Conservation (phyloP, 2,888 invertebrate species). For the Drosophila melanocephala region DNA sequence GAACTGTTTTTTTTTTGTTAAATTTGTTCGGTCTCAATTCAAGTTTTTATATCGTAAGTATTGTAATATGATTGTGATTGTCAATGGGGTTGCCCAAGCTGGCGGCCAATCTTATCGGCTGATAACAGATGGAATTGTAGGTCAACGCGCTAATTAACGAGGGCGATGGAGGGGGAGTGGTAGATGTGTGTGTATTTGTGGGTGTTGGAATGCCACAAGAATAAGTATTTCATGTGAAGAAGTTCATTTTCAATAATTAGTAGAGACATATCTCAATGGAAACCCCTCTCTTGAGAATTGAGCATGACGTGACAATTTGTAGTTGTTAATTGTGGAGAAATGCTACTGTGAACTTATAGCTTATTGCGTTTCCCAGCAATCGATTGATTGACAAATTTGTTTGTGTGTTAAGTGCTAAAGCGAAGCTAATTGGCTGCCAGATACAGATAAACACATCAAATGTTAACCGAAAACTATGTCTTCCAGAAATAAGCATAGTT, state of each 20-base stretch:
- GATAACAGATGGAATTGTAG: slow-evolving; percentile 53
- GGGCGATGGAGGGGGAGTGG: background rate
- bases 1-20: slow-evolving; percentile 20
- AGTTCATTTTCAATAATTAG: slow-evolving; percentile 21
- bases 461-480: background rate
- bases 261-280: background rate
- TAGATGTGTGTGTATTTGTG: background rate
- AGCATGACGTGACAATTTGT: slow-evolving; percentile 20
- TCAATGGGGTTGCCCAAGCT: slow-evolving; percentile 22
- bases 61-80: background rate
- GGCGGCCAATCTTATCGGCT: slow-evolving; percentile 49
- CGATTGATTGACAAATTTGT: slow-evolving; percentile 24
- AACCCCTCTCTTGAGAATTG: background rate
- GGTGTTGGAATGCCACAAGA: slow-evolving; percentile 26
- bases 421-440: slow-evolving; percentile 17
- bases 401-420: slow-evolving; percentile 23
- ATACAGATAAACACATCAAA: background rate
- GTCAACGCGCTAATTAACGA: slow-evolving; percentile 53
- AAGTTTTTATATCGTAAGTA: slow-evolving; percentile 17
- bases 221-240: slow-evolving; percentile 11
- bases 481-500: background rate
- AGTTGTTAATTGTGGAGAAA: slow-evolving; percentile 38
- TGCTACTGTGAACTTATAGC: background rate
- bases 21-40: slow-evolving; percentile 1
- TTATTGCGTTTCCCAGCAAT: slow-evolving; percentile 18